phyloP scores from a whole-genome alignment of 2,797 vertebrate genomes.

The Hydrolagus colliei region DNA sequence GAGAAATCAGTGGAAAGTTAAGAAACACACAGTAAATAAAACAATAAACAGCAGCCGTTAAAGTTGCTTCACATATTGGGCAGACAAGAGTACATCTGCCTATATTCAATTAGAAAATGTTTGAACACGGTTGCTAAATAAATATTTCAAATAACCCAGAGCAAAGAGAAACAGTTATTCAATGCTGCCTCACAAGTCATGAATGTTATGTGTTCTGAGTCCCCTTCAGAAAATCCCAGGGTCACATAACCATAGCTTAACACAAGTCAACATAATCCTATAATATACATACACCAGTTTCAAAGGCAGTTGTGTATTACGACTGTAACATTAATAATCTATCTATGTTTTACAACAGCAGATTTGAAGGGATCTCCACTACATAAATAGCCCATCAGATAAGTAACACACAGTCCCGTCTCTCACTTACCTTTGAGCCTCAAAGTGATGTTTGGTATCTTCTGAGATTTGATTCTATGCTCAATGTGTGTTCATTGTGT shows the following conservation, averaged over 20 bases:
- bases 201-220: not conserved
- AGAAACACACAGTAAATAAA: not conserved
- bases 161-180: not conserved
- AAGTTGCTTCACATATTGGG: not conserved
- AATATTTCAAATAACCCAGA: not conserved
- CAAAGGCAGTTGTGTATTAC: not conserved
- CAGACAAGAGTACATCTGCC: not conserved
- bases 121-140: not conserved
- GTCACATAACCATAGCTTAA: not conserved
- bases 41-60: not conserved
- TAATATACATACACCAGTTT: not conserved
- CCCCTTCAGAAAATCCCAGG: not conserved
- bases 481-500: conserved; percentile 21
- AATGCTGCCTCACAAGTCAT: not conserved
- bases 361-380: conserved; percentile 7
- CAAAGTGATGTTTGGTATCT: conserved; percentile 4
- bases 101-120: no score
- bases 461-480: conserved; percentile 16
- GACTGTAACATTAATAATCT: not conserved
- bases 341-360: not conserved
- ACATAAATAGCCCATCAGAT: not conserved
- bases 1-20: not conserved
- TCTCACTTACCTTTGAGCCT: not conserved
- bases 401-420: not conserved
- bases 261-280: not conserved